Evolutionary conservation across 2,888 invertebrate genomes (phyloP), one percentile per base, ranked within the genome.

Genomic region (Lapara coniferarum): DNA sequence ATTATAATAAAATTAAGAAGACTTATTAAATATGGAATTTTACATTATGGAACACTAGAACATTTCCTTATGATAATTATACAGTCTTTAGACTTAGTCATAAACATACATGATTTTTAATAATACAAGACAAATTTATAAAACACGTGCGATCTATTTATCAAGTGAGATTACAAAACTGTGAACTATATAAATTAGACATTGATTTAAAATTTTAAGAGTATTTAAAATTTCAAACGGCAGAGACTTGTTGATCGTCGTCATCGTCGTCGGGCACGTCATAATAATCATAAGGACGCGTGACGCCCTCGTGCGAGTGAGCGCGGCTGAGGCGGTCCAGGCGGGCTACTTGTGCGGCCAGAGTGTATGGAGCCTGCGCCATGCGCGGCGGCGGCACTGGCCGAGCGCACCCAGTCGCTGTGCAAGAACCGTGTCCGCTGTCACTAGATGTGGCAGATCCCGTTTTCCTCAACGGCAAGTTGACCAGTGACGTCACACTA

Each of bases 371-470:
- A 67, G 97, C 97, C 70, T 96, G 97, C 82, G 97, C 96, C 85
- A 96, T 95, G 72, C 92, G 89, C 74, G 93, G 93, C 75, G 93
- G 92, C 56, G 97, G 97, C 70, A 97, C 97, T 76, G 97, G 97
- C 74, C 97, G 95, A 70, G 84, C 86, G 78, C 91, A 88, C 69
- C 78, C 80, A 49, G 87, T 81, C 66, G 90, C 85, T 57, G 89
- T 95, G 85, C 96, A 96, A 70, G 97, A 97, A 81, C 97, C 97
- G 93, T 97, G 97, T 83, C 97, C 97, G 85, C 97, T 97, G 94
- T 97, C 98, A 91, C 97, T 98, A 82, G 98, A 98, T 80, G 98
- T 98, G 84, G 97, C 97, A 80, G 98, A 98, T 89, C 97, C 97
- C 66, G 97, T 97, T 94, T 98, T 98, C 78, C 98, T 95, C 78